Percentiles rank a stretch among this genome's conserved stretches.
Conservation (phyloP, 2,113 vertebrate genomes). For the Excalfactoria chinensis region DNA sequence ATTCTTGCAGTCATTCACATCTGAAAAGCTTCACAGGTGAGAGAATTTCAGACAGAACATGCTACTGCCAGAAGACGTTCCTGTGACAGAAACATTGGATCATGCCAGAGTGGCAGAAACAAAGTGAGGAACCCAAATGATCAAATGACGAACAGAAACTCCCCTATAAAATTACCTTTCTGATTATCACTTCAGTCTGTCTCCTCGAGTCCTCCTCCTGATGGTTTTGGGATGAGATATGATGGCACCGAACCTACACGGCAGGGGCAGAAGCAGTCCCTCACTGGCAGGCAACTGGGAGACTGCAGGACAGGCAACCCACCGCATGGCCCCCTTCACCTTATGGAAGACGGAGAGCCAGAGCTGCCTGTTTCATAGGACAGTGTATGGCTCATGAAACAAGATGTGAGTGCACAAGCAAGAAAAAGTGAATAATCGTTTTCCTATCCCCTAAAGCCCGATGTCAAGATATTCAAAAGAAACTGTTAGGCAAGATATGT, state of each 20-base stretch:
- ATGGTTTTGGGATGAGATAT: background rate
- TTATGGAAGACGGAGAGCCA: background rate
- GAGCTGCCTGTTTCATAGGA: background rate
- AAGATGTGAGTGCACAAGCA: background rate
- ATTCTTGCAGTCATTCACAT: background rate
- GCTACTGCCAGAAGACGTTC: background rate
- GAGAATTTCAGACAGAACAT: background rate
- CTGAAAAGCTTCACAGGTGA: background rate
- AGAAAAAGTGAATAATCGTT: background rate
- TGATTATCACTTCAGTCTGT: background rate
- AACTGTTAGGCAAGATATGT: background rate
- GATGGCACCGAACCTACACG: background rate
- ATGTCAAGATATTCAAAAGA: background rate
- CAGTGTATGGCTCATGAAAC: background rate
- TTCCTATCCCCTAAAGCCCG: background rate
- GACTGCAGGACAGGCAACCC: background rate
- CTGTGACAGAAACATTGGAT: background rate
- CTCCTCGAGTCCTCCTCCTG: background rate
- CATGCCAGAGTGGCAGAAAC: background rate
- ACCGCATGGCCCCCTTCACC: background rate
- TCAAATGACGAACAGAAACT: background rate
- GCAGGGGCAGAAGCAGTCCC: background rate
- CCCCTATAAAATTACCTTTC: background rate
- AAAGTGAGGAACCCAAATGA: background rate
- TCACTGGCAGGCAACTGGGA: background rate